These are phyloP conservation scores for Laticauda laticaudata DNA, from an alignment of 2,113 vertebrate species.

Conservation along the genomic window DNA sequence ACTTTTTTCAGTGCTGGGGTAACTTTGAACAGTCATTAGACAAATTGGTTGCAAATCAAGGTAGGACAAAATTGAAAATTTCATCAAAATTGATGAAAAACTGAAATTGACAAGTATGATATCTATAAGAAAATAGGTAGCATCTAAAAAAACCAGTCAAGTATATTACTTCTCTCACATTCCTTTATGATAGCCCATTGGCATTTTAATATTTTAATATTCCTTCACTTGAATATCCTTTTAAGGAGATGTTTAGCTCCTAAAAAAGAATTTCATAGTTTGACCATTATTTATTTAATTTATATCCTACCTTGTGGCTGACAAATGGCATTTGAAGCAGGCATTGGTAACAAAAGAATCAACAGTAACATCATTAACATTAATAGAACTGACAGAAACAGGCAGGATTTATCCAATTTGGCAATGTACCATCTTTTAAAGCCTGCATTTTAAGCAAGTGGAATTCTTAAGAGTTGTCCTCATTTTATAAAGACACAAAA, in stretches of 20 bases:
- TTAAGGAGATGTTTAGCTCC: background rate
- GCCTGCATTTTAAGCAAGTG: background rate
- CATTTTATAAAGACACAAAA: background rate
- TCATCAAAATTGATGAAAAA: background rate
- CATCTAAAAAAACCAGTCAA: background rate
- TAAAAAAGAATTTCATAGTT: background rate
- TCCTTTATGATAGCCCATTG: background rate
- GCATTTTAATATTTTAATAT: background rate
- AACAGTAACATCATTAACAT: background rate
- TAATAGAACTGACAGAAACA: background rate
- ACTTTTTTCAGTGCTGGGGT: background rate
- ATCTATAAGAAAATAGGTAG: background rate
- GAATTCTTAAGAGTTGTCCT: background rate
- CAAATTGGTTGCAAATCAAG: background rate
- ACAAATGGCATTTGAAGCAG: background rate
- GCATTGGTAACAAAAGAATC: background rate
- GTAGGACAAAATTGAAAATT: background rate
- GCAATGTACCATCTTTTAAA: background rate
- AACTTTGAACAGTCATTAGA: background rate
- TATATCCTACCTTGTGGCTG: background rate
- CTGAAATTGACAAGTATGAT: background rate
- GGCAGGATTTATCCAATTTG: background rate
- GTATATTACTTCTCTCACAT: background rate
- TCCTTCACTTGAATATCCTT: background rate
- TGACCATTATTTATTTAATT: background rate